These are phyloP conservation scores for Thripadectes ignobilis DNA, from an alignment of 2,797 vertebrate genomes.

Conservation along the genomic window DNA sequence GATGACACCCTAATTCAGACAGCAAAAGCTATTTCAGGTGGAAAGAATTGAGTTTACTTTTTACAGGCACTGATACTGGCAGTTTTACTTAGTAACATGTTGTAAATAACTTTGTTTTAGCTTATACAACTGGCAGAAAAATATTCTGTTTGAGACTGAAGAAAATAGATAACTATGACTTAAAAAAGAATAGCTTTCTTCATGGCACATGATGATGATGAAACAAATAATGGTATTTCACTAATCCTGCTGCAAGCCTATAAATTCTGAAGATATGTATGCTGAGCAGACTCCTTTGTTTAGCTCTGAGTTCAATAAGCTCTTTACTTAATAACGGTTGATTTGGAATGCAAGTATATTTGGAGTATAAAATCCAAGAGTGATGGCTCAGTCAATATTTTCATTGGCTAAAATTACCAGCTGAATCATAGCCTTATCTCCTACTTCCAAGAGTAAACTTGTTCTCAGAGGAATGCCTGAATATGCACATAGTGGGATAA, in stretches of 20 bases:
- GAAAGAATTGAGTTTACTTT: neutral
- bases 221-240: slow-evolving; percentile 22
- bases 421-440: slow-evolving; percentile 5
- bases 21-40: neutral
- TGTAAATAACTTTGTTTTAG: neutral
- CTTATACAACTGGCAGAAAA: neutral
- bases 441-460: neutral
- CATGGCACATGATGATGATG: neutral
- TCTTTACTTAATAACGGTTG: slow-evolving; percentile 31
- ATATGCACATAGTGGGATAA: neutral
- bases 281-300: slow-evolving; percentile 2
- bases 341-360: slow-evolving; percentile 18
- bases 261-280: neutral
- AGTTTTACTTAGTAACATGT: neutral
- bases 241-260: neutral
- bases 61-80: neutral
- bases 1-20: neutral
- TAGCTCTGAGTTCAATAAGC: slow-evolving; percentile 17
- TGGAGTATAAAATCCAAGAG: slow-evolving; percentile 1
- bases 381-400: slow-evolving; percentile 17
- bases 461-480: neutral
- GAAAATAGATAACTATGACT: neutral
- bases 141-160: neutral
- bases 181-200: neutral
- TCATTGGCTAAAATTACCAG: neutral